A percentile compares a stretch with the other conserved stretches of the same genome.
phyloP scores from a whole-genome alignment of 2,113 vertebrate species.

The Bucco capensis region DNA sequence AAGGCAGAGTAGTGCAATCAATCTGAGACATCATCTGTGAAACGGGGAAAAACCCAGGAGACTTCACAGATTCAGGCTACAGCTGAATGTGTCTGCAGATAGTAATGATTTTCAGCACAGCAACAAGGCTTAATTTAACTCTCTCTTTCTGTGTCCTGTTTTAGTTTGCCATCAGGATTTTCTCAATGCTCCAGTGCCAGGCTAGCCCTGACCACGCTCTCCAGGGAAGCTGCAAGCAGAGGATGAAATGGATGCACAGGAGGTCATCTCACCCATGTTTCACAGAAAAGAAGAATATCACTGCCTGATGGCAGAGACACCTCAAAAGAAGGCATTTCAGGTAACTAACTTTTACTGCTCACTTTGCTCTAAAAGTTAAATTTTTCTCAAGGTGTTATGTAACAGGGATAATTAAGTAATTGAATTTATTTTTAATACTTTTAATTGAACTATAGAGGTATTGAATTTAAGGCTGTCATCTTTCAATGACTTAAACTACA shows the following conservation, averaged over 20 bases:
- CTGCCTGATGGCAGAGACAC: not conserved
- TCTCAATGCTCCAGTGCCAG: not conserved
- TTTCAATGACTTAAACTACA: not conserved
- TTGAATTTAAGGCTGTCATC: not conserved
- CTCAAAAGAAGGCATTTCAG: not conserved
- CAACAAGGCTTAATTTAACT: not conserved
- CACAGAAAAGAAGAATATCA: not conserved
- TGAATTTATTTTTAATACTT: conserved; percentile 51
- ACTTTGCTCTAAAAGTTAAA: not conserved
- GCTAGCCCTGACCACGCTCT: accelerated
- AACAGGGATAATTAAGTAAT: conserved; percentile 34
- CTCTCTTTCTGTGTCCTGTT: not conserved
- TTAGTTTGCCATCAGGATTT: accelerated
- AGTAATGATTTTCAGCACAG: not conserved
- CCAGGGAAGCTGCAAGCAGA: accelerated
- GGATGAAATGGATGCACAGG: accelerated
- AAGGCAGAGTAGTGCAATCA: not conserved
- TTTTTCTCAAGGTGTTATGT: conserved; percentile 9
- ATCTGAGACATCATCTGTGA: not conserved
- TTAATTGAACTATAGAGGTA: not conserved
- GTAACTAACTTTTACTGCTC: not conserved
- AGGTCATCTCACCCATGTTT: not conserved
- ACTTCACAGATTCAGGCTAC: not conserved
- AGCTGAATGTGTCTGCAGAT: not conserved
- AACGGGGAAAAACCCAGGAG: not conserved